Conservation (phyloP, 2,113 vertebrate species). For the Silurus meridionalis region DNA sequence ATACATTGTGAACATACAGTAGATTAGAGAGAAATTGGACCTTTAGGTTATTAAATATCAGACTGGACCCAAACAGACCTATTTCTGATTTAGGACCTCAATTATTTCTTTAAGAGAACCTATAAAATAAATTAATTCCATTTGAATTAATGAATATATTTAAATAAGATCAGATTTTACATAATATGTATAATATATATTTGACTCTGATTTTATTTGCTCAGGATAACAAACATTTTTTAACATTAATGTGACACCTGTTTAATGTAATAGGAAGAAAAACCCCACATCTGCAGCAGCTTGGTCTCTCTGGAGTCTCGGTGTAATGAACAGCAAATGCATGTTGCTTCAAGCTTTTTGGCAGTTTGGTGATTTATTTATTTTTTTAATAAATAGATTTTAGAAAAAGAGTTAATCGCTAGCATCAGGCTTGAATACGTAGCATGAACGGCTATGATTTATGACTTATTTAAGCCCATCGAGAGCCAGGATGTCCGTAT, state of each 20-base stretch:
- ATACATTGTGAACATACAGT: too few species aligned
- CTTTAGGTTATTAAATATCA: too few species aligned
- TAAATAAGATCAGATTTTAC: too few species aligned
- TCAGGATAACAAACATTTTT: background rate
- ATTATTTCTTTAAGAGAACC: too few species aligned
- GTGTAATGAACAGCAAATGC: constrained; percentile 37
- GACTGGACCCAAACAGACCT: too few species aligned
- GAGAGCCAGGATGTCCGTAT: constrained; percentile 62
- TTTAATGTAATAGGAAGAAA: background rate
- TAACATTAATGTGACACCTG: background rate
- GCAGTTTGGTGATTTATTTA: background rate
- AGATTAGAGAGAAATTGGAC: too few species aligned
- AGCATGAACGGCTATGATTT: constrained; percentile 70
- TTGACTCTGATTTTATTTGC: background rate
- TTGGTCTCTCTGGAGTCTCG: background rate
- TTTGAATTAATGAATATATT: too few species aligned
- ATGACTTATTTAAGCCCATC: constrained; percentile 66
- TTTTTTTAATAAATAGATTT: background rate
- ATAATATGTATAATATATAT: background rate
- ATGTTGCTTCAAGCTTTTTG: constrained; percentile 35
- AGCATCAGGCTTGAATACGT: constrained; percentile 69
- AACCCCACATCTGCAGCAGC: background rate
- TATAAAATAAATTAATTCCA: too few species aligned
- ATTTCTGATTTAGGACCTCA: too few species aligned
- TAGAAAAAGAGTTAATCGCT: constrained; percentile 56